Base-by-base conservation (phyloP, 2,888 invertebrate genomes). In the Acholoe squamosa region DNA sequence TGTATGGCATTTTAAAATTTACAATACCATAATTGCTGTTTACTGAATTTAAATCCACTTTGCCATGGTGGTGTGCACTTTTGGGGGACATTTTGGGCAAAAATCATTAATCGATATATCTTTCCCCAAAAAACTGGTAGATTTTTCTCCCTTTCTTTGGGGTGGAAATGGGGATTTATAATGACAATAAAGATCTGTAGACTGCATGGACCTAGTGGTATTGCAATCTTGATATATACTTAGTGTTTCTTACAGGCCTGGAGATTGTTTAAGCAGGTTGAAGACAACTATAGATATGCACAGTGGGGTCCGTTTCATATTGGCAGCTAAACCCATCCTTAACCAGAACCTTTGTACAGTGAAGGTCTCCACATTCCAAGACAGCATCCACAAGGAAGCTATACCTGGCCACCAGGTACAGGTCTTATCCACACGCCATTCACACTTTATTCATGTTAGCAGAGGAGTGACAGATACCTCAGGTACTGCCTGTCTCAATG, bases 321-420 rank as follows among this genome's bases (percentile, higher is more conserved):
- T 56, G 56, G 86, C 56, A 14, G 86, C 86, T 12, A 22, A 54
- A 14, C 31, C 54, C 52, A 52, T 86, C 52, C 86, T n/a, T 28
- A 54, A 86, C 56, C n/a, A 19, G 5, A 14, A 86, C 28, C 86
- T 52, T 12, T 86, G 86, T 28, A n/a, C 19, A 16, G 14, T 86
- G 0, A 86, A 54, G 54, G 86, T 86, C 28, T 12, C 54, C 14
- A 33, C 56, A 7, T 16, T 31, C 31, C 14, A n/a, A 7, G 86
- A 86, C 54, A 28, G 14, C 54, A 22, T 14, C 54, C 56, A 54
- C 86, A 52, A 25, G 28, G 52, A 52, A n/a, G 28, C 52, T 1
- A n/a, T 56, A 19, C 86, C 86, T 86, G 86, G 86, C 25, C 19
- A 25, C 14, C n/a, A 31, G 54, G 86, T 86, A 10, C 52, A 54